A percentile compares a stretch with the other conserved stretches of the same genome.
phyloP scores from a whole-genome alignment of 92 coral and sea anemone species.

The Actinostola sp. region DNA sequence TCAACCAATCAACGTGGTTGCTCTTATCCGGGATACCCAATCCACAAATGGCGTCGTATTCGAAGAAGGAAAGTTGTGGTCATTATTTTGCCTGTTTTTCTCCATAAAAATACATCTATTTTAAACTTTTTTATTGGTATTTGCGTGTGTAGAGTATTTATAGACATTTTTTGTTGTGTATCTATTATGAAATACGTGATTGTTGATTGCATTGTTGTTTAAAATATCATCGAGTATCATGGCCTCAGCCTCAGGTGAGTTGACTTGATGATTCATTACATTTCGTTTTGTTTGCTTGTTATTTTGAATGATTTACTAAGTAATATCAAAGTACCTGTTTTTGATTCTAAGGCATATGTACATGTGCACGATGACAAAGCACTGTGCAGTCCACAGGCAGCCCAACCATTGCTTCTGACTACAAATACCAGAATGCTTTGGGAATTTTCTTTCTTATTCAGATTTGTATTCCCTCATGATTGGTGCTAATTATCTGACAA shows the following conservation, averaged over 20 bases:
- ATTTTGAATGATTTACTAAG: too few species aligned
- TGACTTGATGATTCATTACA: background rate
- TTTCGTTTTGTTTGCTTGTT: background rate
- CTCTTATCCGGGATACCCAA: conserved; percentile 63
- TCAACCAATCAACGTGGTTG: conserved; percentile 52
- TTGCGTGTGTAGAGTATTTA: background rate
- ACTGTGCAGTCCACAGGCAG: too few species aligned
- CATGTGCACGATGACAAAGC: too few species aligned
- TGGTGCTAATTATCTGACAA: too few species aligned
- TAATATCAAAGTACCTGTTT: too few species aligned
- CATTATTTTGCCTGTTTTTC: conserved; percentile 3
- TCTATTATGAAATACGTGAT: background rate
- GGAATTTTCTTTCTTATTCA: too few species aligned
- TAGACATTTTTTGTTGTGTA: background rate
- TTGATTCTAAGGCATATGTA: too few species aligned
- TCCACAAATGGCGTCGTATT: conserved; percentile 81
- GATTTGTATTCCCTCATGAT: too few species aligned
- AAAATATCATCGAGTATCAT: background rate
- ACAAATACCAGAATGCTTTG: too few species aligned
- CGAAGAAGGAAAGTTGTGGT: conserved; percentile 50
- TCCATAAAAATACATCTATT: background rate
- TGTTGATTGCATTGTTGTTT: background rate
- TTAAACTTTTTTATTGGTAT: background rate
- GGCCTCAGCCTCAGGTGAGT: conserved; percentile 23
- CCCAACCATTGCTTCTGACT: too few species aligned